Conservation (phyloP, 2,888 invertebrate genomes). For the Apodemia mormo region DNA sequence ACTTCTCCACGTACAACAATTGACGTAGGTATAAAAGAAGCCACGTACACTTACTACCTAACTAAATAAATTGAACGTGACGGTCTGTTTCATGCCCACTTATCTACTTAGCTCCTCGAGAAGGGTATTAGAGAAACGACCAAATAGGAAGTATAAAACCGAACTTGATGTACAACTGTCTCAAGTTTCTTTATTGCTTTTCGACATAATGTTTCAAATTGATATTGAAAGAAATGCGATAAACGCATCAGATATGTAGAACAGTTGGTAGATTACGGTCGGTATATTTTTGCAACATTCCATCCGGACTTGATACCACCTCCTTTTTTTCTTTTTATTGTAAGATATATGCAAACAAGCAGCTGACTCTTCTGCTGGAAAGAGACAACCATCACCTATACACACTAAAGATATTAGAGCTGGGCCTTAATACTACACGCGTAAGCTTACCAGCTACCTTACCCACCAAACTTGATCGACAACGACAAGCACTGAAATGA, state of each 20-base stretch:
- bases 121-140: constrained; percentile 23
- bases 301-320: too few species aligned
- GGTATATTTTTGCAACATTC: too few species aligned
- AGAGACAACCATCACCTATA: too few species aligned
- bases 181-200: constrained; percentile 2
- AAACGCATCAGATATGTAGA: neutral
- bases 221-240: neutral
- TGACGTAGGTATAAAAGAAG: constrained; percentile 29
- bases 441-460: too few species aligned
- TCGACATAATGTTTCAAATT: neutral
- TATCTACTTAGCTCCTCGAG: constrained; percentile 30
- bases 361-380: too few species aligned
- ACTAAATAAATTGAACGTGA: constrained; percentile 39
- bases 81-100: constrained; percentile 35
- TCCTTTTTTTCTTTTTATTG: too few species aligned
- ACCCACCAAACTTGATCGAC: too few species aligned
- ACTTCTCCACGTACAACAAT: constrained; percentile 29
- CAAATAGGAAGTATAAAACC: constrained; percentile 9
- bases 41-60: constrained; percentile 32
- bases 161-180: constrained; percentile 11
- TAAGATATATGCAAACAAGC: too few species aligned
- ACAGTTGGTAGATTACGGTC: too few species aligned
- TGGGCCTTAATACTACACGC: too few species aligned
- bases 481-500: too few species aligned
- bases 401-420: too few species aligned